These are phyloP conservation scores for Morone saxatilis DNA, from an alignment of 2,113 vertebrate genomes.

Conservation along the genomic window DNA sequence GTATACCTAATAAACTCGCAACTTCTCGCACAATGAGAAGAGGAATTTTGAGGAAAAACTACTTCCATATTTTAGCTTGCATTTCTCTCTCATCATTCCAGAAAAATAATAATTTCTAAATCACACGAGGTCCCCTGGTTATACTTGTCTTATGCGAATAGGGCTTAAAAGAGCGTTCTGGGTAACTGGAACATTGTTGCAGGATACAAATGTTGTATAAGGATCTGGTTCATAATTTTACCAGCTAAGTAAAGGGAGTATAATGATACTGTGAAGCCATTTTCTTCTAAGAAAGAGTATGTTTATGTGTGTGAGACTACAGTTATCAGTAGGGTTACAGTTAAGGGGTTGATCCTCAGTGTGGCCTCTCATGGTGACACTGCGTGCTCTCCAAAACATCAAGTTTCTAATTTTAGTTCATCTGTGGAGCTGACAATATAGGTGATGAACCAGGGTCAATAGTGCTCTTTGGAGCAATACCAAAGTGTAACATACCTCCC, in stretches of 20 bases:
- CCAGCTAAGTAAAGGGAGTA: background rate
- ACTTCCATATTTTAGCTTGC: too few relatives aligned
- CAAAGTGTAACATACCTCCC: conserved; percentile 13
- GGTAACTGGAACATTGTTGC: background rate
- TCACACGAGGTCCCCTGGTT: too few relatives aligned
- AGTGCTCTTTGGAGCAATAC: background rate
- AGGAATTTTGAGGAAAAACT: too few relatives aligned
- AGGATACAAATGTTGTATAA: background rate
- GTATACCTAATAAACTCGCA: too few relatives aligned
- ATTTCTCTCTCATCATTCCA: background rate
- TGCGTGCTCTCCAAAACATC: background rate
- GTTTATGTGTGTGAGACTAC: background rate
- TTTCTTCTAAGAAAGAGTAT: background rate
- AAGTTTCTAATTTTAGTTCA: background rate
- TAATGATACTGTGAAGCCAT: background rate
- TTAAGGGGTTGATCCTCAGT: background rate
- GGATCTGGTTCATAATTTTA: background rate
- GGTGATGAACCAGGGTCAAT: conserved; percentile 3
- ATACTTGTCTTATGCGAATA: too few relatives aligned
- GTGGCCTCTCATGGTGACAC: background rate
- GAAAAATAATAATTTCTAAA: background rate
- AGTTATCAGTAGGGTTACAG: background rate
- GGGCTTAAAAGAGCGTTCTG: background rate
- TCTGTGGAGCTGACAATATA: background rate
- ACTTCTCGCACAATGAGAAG: too few relatives aligned